Conservation (phyloP, 1,140 invertebrate genomes). For the Drosophila willistoni region DNA sequence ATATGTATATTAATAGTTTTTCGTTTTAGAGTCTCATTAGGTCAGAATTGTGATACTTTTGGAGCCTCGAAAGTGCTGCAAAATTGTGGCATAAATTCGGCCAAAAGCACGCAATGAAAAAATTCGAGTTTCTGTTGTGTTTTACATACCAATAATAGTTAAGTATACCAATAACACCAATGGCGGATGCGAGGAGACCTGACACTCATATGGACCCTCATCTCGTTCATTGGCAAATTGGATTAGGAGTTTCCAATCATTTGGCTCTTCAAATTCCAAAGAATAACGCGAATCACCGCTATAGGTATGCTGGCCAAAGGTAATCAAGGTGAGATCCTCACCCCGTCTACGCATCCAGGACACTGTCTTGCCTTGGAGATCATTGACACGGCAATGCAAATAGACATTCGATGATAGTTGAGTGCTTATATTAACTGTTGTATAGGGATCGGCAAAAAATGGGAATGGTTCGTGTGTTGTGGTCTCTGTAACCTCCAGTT, state of each 20-base stretch:
- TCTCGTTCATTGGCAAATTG: constrained; percentile 89
- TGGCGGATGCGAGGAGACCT: constrained; percentile 91
- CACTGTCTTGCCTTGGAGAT: constrained; percentile 90
- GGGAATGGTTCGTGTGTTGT: constrained; percentile 86
- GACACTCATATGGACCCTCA: constrained; percentile 91
- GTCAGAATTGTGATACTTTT: no score
- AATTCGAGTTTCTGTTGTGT: no score
- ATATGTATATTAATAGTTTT: no score
- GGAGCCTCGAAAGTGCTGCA: no score
- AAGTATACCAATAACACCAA: constrained; percentile 89
- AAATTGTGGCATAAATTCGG: no score
- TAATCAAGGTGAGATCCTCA: constrained; percentile 89
- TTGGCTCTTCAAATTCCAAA: constrained; percentile 89
- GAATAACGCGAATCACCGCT: constrained; percentile 91
- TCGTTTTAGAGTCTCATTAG: no score
- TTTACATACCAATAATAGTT: constrained; percentile 88
- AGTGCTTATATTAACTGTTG: constrained; percentile 87
- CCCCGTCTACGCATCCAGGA: constrained; percentile 90
- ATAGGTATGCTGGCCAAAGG: constrained; percentile 90
- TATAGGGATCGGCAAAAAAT: constrained; percentile 86
- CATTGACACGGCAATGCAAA: constrained; percentile 89
- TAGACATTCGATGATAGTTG: constrained; percentile 87
- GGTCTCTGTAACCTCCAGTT: constrained; percentile 80
- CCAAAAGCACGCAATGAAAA: no score
- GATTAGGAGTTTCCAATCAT: constrained; percentile 90